A percentile compares a stretch with the other conserved stretches of the same genome.
phyloP scores from a whole-genome alignment of 2,888 invertebrate species.

The Athalia rosae region DNA sequence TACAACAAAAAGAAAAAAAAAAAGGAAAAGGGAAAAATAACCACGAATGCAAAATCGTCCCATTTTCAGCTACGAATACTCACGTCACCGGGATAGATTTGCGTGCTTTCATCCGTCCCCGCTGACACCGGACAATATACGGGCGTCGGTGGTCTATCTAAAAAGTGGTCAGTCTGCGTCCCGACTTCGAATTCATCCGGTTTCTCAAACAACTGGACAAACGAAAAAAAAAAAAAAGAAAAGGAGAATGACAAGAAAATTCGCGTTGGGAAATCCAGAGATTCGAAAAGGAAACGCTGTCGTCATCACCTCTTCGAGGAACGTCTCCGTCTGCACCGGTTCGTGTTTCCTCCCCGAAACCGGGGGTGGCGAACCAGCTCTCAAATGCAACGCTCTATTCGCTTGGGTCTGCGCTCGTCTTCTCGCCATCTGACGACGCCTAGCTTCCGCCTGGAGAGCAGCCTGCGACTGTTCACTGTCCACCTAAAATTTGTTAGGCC shows the following conservation, averaged over 20 bases:
- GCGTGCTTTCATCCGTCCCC: conserved; percentile 88
- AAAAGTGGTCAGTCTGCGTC: conserved; percentile 91
- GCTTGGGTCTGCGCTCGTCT: conserved; percentile 80
- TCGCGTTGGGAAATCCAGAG: neutral
- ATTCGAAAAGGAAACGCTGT: too few species aligned
- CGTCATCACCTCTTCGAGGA: conserved; percentile 84
- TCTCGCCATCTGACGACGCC: conserved; percentile 84
- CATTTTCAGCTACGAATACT: conserved; percentile 64
- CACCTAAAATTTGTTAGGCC: conserved; percentile 58
- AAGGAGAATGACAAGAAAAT: conserved; percentile 52
- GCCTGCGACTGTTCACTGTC: conserved; percentile 76
- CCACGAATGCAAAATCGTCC: too few species aligned
- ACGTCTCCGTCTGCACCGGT: conserved; percentile 92
- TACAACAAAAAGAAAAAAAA: too few species aligned
- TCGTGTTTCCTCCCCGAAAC: conserved; percentile 90
- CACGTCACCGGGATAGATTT: conserved; percentile 93
- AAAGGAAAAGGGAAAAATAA: neutral
- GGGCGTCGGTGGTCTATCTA: conserved; percentile 88
- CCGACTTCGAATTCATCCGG: conserved; percentile 86
- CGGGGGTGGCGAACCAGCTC: conserved; percentile 84
- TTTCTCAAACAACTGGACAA: conserved; percentile 79
- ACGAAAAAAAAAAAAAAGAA: too few species aligned
- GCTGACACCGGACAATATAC: conserved; percentile 86
- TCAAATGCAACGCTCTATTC: conserved; percentile 73
- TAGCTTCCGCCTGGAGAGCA: conserved; percentile 78